Percentiles rank a stretch among this genome's conserved stretches.
Evolutionary conservation across 2,797 vertebrate species (phyloP).

Genomic region (Coregonus sp.): DNA sequence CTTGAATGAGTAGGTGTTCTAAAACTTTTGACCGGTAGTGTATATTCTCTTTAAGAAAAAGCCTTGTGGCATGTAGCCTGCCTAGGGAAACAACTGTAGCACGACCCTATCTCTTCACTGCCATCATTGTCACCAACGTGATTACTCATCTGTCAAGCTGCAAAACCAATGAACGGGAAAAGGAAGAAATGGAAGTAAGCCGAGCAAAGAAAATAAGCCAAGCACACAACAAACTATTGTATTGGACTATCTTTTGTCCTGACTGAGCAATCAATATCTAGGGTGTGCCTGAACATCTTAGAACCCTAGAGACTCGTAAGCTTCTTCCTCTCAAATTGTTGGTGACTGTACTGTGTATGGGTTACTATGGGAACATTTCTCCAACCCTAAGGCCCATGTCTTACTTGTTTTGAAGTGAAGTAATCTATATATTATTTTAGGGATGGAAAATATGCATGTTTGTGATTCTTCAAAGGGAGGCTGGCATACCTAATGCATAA

Average conservation of each 20-base stretch:
- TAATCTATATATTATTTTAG: slow-evolving; percentile 67
- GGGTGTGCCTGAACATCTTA: not conserved
- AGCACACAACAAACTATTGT: not conserved
- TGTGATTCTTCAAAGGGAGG: slow-evolving; percentile 71
- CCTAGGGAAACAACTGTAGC: not conserved
- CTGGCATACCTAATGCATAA: slow-evolving; percentile 72
- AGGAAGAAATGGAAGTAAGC: not conserved
- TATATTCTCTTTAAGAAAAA: too few species aligned
- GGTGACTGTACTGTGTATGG: not conserved
- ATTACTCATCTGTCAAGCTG: not conserved
- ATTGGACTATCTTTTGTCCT: not conserved
- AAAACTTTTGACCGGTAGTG: too few species aligned
- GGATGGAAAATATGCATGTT: slow-evolving; percentile 63
- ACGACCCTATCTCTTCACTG: not conserved
- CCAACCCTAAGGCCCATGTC: slow-evolving; percentile 66
- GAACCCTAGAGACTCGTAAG: not conserved
- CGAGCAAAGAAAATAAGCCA: not conserved
- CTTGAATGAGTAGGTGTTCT: too few species aligned
- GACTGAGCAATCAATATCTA: not conserved
- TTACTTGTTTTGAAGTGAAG: slow-evolving; percentile 68
- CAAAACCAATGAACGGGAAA: not conserved
- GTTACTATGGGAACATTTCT: slow-evolving; percentile 50
- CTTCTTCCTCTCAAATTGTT: not conserved
- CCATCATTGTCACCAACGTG: not conserved
- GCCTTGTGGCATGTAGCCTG: not conserved